Evolutionary conservation across 2,797 vertebrate genomes (phyloP).

Genomic region (Austrolebias charrua): DNA sequence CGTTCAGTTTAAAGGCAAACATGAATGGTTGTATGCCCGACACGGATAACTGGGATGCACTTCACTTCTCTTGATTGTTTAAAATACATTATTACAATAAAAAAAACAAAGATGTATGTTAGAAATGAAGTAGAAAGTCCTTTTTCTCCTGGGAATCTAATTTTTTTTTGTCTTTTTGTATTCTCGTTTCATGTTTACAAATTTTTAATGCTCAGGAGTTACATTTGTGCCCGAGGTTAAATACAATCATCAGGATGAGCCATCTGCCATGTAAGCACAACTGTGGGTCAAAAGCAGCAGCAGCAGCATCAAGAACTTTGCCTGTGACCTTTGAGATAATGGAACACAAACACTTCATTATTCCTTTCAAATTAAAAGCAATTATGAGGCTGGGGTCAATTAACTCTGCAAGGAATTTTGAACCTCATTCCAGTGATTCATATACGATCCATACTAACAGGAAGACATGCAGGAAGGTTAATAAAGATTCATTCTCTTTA

Average conservation of each 20-base stretch:
- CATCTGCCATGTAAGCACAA: constrained; percentile 25
- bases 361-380: constrained; percentile 45
- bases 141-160: too few species aligned
- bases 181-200: not conserved
- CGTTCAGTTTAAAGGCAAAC: too few species aligned
- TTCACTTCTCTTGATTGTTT: too few species aligned
- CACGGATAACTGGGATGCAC: too few species aligned
- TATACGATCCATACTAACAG: constrained; percentile 7
- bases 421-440: constrained; percentile 23
- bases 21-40: too few species aligned
- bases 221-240: constrained; percentile 7
- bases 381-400: constrained; percentile 44
- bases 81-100: too few species aligned
- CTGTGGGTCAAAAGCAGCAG: constrained; percentile 30
- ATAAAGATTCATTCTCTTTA: constrained; percentile 21
- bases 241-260: constrained; percentile 7
- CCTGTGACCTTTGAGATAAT: constrained; percentile 54
- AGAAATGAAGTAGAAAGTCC: too few species aligned
- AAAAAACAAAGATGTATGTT: too few species aligned
- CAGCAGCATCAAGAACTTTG: constrained; percentile 27
- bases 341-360: constrained; percentile 50
- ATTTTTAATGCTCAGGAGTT: not conserved
- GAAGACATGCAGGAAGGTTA: constrained; percentile 25
- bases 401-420: constrained; percentile 33
- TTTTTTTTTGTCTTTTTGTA: too few species aligned